Base-by-base conservation (phyloP, 2,888 invertebrate species). In the Dascillus cervinus region DNA sequence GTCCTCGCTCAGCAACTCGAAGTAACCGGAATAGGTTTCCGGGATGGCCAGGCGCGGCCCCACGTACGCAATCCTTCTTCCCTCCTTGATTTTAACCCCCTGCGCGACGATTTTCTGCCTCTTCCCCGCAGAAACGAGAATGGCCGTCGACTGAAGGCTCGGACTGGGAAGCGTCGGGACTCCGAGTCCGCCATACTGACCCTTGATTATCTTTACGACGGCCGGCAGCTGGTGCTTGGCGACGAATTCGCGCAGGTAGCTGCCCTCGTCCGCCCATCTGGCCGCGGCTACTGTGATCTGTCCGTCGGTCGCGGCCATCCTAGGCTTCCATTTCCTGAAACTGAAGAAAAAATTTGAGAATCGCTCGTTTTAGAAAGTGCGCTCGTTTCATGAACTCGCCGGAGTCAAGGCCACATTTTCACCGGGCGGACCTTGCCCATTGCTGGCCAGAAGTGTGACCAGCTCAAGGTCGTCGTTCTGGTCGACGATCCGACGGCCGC, bases 1-100 rank as follows among this genome's bases (percentile, higher is more conserved):
- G 64, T 95, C 92, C 66, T 95, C 94, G 57, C 91, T 92, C 15
- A 95, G 70, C 28, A 95, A 73, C 64, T 95, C 94, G 62, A 95
- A 95, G 66, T 86, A 94, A 4, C 95, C 95, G 45, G 82, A 74
- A 62, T 91, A 94, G 1, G 83, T 79, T 52, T 91, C 85, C 3
- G 95, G 94, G 39, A 95, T 90, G 29, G 89, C 83, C 42, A 94
- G 73, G 56, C 90, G 76, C 4, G 86, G 85, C 24, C 83, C 81
- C 13, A 87, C 79, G 50, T 82, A 81, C 17, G 84, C 82, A 54
- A 86, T 78, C 36, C 88, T 72, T 43, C 87, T 73, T 1, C 88
- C 88, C 64, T 89, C 89, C 62, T 90, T 90, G 56, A 90, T 79
- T 69, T 90, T 91, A 42, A 90, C 87, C 27, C 86, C 85, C 60